Evolutionary conservation across 2,113 vertebrate species (phyloP).

Genomic region (Cryptotis parvus): DNA sequence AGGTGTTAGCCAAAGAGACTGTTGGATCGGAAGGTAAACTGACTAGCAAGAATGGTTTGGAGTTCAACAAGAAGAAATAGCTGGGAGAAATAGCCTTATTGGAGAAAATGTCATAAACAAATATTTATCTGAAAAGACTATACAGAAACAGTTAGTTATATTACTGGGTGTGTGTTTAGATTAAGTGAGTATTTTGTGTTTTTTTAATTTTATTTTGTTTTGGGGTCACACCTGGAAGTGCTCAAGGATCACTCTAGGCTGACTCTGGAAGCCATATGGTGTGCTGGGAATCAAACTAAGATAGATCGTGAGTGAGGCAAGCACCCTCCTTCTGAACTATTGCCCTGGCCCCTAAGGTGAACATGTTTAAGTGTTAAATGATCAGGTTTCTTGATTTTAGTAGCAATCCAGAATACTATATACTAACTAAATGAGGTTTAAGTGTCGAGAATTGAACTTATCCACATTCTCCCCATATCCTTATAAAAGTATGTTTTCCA

Average conservation of each 20-base stretch:
- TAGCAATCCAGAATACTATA: not conserved
- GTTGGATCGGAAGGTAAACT: not conserved
- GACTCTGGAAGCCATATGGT: too few species aligned
- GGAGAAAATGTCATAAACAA: not conserved
- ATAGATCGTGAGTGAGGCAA: too few species aligned
- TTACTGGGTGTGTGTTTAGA: not conserved
- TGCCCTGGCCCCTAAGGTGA: too few species aligned
- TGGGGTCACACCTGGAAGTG: too few species aligned
- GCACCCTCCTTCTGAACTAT: too few species aligned
- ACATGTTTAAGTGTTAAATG: too few species aligned
- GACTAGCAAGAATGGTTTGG: not conserved
- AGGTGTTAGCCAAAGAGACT: not conserved
- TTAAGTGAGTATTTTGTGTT: not conserved
- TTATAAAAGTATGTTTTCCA: not conserved
- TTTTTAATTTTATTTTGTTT: not conserved
- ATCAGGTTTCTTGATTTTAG: not conserved
- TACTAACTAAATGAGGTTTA: too few species aligned
- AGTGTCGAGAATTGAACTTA: not conserved
- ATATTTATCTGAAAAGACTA: not conserved
- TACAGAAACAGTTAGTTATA: not conserved
- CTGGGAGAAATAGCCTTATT: not conserved
- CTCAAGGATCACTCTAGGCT: too few species aligned
- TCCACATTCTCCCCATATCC: not conserved
- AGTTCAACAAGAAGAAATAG: not conserved
- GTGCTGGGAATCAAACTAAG: too few species aligned